phyloP scores from a whole-genome alignment of 2,888 invertebrate genomes.

The Isoperla grammatica region DNA sequence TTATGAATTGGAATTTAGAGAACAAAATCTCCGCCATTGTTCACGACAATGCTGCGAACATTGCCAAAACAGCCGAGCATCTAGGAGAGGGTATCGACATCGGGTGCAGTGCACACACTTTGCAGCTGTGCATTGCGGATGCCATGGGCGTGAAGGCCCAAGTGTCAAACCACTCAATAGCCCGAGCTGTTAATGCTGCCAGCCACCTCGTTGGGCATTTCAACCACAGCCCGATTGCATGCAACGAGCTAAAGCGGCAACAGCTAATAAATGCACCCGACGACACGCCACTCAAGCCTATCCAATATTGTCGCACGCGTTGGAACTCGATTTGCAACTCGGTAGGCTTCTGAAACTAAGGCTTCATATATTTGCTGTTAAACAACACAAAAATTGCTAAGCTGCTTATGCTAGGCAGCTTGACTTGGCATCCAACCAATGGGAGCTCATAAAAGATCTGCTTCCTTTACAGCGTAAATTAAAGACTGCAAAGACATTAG shows the following conservation, averaged over 20 bases:
- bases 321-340: no score
- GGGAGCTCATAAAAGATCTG: no score
- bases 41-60: slow-evolving; percentile 36
- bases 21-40: slow-evolving; percentile 28
- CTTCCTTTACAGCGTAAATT: no score
- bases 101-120: slow-evolving; percentile 34
- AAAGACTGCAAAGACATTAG: no score
- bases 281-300: neutral
- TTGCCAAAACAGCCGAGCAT: slow-evolving; percentile 27
- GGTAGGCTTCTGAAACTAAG: no score
- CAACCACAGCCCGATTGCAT: slow-evolving; percentile 19
- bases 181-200: neutral
- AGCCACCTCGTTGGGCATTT: slow-evolving; percentile 23
- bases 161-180: neutral
- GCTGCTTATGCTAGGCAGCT: no score
- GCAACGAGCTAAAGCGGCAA: slow-evolving; percentile 2
- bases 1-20: no score
- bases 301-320: no score
- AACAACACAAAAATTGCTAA: no score
- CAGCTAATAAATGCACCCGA: neutral
- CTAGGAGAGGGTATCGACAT: slow-evolving; percentile 13
- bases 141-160: slow-evolving; percentile 19
- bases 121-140: slow-evolving; percentile 34
- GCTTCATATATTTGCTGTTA: no score
- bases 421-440: no score